Evolutionary conservation across 2,113 vertebrate genomes (phyloP).

Genomic region (Callionymus lyra): DNA sequence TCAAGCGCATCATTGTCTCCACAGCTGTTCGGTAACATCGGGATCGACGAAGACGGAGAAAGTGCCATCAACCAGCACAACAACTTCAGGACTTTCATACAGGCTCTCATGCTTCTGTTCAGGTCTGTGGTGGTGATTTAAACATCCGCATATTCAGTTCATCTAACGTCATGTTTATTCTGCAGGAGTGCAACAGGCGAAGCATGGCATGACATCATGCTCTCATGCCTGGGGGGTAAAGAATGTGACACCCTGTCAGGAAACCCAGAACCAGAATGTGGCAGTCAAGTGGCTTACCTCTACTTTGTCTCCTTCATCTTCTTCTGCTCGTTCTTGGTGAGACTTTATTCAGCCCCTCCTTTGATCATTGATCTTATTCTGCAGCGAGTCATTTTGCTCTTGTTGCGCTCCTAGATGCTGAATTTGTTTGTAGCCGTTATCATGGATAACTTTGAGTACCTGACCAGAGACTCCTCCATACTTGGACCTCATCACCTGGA

Average conservation of each 20-base stretch:
- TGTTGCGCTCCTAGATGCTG: slow-evolving; percentile 75
- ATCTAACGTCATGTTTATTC: not conserved
- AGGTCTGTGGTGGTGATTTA: too few relatives aligned
- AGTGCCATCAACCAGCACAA: slow-evolving; percentile 94
- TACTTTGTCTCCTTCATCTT: slow-evolving; percentile 99
- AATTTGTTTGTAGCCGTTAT: slow-evolving; percentile 98
- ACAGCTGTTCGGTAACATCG: slow-evolving; percentile 96
- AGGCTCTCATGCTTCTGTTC: slow-evolving; percentile 95
- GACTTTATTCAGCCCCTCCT: slow-evolving; percentile 15
- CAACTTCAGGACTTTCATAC: slow-evolving; percentile 95
- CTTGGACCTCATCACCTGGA: slow-evolving; percentile 96
- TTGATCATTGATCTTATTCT: not conserved
- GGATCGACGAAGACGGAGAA: slow-evolving; percentile 74
- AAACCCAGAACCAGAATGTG: slow-evolving; percentile 76
- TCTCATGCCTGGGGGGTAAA: slow-evolving; percentile 82
- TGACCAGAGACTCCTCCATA: slow-evolving; percentile 96
- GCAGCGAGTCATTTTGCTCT: not conserved
- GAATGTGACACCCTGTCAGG: slow-evolving; percentile 72
- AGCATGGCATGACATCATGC: slow-evolving; percentile 98
- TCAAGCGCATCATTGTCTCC: slow-evolving; percentile 17
- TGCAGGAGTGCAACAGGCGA: slow-evolving; percentile 92
- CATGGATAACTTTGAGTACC: slow-evolving; percentile 99
- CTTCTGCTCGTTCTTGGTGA: slow-evolving; percentile 98
- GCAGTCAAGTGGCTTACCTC: slow-evolving; percentile 92
- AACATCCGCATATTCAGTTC: too few relatives aligned